These are phyloP conservation scores for Leptoteleia sp. DNA, from an alignment of 1,140 invertebrate species.

Conservation along the genomic window DNA sequence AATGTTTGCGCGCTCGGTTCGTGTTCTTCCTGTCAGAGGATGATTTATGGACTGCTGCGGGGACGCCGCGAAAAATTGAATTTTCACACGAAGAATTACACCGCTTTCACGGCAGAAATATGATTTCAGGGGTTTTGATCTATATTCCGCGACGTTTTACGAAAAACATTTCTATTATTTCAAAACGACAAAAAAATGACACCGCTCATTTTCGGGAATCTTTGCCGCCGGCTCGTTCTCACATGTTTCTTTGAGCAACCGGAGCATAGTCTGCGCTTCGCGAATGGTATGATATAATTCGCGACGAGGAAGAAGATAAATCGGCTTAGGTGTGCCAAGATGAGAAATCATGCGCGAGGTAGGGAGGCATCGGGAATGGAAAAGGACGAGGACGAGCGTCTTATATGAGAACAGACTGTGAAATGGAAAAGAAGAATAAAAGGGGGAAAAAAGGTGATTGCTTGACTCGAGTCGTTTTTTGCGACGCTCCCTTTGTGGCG, in stretches of 20 bases:
- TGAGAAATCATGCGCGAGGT: constrained; percentile 61
- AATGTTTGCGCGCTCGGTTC: not conserved
- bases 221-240: constrained; percentile 44
- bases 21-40: not conserved
- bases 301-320: constrained; percentile 59
- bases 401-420: constrained; percentile 49
- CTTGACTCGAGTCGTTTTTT: constrained; percentile 19
- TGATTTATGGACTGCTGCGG: constrained; percentile 21
- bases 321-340: constrained; percentile 59
- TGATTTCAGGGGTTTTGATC: constrained; percentile 33
- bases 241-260: constrained; percentile 44
- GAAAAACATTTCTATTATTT: constrained; percentile 60
- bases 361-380: constrained; percentile 33
- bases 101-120: constrained; percentile 28
- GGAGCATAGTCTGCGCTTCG: constrained; percentile 23
- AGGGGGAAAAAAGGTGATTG: constrained; percentile 14
- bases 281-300: constrained; percentile 54
- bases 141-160: constrained; percentile 29
- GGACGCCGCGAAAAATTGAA: constrained; percentile 5
- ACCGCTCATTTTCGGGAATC: constrained; percentile 36
- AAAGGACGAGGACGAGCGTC: constrained; percentile 42
- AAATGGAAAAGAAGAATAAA: constrained; percentile 41
- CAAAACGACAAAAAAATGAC: constrained; percentile 42
- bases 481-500: not conserved
- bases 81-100: constrained; percentile 11